Base-by-base conservation (phyloP, 1,140 invertebrate species). In the Wiebesia pumilae region DNA sequence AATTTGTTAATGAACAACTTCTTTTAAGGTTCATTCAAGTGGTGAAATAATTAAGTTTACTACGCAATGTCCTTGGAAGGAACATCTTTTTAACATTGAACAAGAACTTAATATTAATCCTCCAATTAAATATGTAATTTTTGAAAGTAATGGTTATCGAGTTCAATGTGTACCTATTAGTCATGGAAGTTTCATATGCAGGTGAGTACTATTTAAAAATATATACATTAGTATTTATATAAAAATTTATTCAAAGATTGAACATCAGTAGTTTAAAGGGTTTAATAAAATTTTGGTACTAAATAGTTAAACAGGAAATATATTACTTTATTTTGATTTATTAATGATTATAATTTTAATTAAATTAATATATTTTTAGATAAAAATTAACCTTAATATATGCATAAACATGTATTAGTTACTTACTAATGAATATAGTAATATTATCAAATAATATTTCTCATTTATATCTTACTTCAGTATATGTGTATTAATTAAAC, bases 51-150 rank as follows among this genome's bases (percentile, higher is more conserved):
- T 99, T 0, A 93, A 96, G 83, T 94, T 99, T 24, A 94, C 94
- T 3, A 94, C 94, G 65, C 93, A 95, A 24, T 96, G 96, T 90
- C 98, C 98, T 0, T 99, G 98, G 98, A 97, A 98, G 90, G 96
- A 98, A 81, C 98, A 99, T 94, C 94, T 99, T 51, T 96, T 96
- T 89, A 94, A 95, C 62, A 89, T 99, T 78, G 98, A 99, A 94
- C 94, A 96, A 87, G 96, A 97, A 91, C 90, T 96, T 87, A 93
- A 95, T 0, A 91, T 98, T 16, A 35, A 81, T 40, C 94, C 94
- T 47, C 88, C 94, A 38, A 95, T 98, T 9, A 97, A 97, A 90
- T 98, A 96, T 94, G 95, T 96, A 0, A 93, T 99, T 83, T 99
- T 97, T 91, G 89, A 95, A 80, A 95, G 95, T 88, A 93, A 94